These are phyloP conservation scores for Lophotriccus pileatus DNA, from an alignment of 2,797 vertebrate species.

Conservation along the genomic window DNA sequence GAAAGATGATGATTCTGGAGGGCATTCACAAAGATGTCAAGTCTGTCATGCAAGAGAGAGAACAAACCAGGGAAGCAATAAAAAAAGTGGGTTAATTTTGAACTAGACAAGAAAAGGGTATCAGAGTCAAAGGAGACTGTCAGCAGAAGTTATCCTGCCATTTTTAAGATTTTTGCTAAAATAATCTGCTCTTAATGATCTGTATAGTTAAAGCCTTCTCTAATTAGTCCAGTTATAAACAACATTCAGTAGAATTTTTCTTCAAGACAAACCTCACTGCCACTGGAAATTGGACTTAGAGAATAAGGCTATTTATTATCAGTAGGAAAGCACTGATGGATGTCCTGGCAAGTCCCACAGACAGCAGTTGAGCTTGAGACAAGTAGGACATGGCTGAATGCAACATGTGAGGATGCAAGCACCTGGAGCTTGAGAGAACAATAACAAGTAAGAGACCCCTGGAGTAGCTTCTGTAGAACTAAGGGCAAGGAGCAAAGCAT, in stretches of 20 bases:
- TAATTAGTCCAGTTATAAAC: conserved; percentile 38
- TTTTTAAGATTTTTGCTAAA: background rate
- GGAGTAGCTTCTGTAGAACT: background rate
- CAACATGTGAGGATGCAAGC: background rate
- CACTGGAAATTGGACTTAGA: conserved; percentile 27
- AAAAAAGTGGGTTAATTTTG: background rate
- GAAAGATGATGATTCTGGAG: background rate
- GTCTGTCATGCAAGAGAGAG: background rate
- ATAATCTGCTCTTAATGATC: conserved; percentile 1
- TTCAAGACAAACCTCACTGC: conserved; percentile 33
- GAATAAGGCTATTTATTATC: background rate
- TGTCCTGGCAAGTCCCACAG: background rate
- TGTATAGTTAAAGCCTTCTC: background rate
- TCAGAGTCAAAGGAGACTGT: background rate
- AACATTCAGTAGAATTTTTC: background rate
- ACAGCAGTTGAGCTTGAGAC: background rate
- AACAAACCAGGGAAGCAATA: background rate
- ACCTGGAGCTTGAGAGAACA: background rate
- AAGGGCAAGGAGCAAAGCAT: background rate
- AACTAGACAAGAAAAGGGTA: background rate
- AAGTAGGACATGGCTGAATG: background rate
- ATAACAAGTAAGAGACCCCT: background rate
- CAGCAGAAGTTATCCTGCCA: background rate
- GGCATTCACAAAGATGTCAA: background rate
- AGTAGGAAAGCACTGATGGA: background rate